A percentile compares a stretch with the other conserved stretches of the same genome.
Conservation (phyloP, 2,888 invertebrate species). For the Cryptus armator region DNA sequence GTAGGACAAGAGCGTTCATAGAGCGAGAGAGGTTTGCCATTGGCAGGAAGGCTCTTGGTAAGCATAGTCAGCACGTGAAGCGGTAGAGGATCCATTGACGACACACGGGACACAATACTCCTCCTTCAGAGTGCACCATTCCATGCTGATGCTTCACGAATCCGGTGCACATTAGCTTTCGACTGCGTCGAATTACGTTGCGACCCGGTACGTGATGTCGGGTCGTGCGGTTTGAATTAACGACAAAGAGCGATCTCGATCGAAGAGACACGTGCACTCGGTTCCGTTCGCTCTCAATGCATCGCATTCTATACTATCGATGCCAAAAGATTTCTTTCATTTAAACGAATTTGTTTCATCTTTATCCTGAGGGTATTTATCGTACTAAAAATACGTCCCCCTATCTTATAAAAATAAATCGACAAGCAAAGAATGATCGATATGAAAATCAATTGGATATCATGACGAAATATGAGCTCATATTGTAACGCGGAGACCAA, state of each 20-base stretch:
- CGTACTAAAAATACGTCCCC: background rate
- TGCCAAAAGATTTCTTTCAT: background rate
- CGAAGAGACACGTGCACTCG: constrained; percentile 27
- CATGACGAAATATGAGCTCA: background rate
- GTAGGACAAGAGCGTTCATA: constrained; percentile 41
- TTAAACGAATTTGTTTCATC: background rate
- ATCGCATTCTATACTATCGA: background rate
- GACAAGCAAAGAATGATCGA: background rate
- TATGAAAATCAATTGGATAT: background rate
- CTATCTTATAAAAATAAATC: background rate
- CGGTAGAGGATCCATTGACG: constrained; percentile 20
- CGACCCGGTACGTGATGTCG: constrained; percentile 21
- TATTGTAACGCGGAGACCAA: background rate
- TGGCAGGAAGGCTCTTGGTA: constrained; percentile 10
- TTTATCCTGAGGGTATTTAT: background rate
- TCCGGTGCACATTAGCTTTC: constrained; percentile 33
- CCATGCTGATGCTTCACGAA: constrained; percentile 41
- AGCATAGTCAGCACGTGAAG: constrained; percentile 34
- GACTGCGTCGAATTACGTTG: constrained; percentile 25
- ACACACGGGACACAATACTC: constrained; percentile 31
- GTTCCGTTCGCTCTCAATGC: background rate
- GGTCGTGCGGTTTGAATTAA: constrained; percentile 56
- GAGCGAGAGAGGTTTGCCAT: background rate
- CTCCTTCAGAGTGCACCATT: constrained; percentile 52
- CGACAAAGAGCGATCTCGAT: constrained; percentile 28